Evolutionary conservation across 1,140 invertebrate genomes (phyloP).

Genomic region (Theocolax elegans): DNA sequence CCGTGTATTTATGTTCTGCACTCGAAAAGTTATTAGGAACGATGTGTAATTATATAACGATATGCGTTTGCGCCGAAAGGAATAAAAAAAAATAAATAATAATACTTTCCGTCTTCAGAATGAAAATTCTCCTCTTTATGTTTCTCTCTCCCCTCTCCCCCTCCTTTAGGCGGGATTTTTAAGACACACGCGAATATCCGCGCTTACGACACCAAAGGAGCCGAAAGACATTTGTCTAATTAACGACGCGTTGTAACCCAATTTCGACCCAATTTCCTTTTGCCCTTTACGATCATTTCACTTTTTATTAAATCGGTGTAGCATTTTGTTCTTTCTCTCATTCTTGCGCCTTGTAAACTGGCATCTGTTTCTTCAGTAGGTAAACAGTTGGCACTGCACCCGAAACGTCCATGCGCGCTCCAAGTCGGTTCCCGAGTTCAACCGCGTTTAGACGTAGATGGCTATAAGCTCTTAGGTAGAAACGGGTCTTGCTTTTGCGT

Average conservation of each 20-base stretch:
- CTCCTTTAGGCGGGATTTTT: neutral
- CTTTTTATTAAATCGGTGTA: neutral
- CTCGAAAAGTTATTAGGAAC: constrained; percentile 4
- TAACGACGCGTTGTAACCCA: constrained; percentile 2
- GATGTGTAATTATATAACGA: constrained; percentile 16
- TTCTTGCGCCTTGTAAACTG: neutral
- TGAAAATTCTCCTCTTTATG: too few relatives aligned
- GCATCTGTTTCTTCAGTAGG: constrained; percentile 7
- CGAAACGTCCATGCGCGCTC: neutral
- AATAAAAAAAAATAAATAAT: neutral
- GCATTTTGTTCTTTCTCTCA: neutral
- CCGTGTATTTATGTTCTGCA: constrained; percentile 33
- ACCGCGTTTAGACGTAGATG: neutral
- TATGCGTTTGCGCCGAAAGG: neutral
- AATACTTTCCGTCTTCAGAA: neutral
- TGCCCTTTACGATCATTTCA: neutral
- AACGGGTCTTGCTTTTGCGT: neutral
- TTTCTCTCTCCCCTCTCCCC: neutral
- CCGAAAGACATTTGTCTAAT: too few relatives aligned
- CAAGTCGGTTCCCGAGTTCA: too few relatives aligned
- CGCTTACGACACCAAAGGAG: neutral
- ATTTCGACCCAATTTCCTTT: neutral
- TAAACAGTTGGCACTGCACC: constrained; percentile 16
- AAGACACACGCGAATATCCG: neutral
- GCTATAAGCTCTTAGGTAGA: neutral